A percentile compares a stretch with the other conserved stretches of the same genome.
phyloP scores from a whole-genome alignment of 2,113 vertebrate species.

The Corvus cornix region DNA sequence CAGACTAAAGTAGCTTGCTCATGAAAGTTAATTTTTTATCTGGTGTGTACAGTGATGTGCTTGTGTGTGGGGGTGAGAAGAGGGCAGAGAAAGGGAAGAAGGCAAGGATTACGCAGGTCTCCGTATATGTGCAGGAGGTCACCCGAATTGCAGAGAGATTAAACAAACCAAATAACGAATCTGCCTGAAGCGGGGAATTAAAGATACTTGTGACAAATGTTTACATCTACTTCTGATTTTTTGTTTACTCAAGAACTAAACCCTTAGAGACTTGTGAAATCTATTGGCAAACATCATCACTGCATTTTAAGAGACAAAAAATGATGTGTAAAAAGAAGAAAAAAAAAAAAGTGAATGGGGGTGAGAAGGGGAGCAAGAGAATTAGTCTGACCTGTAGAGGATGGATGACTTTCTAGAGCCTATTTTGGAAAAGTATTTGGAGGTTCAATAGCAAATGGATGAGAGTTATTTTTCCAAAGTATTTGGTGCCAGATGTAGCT shows the following conservation, averaged over 20 bases:
- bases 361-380: rapidly evolving
- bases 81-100: neutral
- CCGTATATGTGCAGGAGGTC: neutral
- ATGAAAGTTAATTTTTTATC: neutral
- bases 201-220: neutral
- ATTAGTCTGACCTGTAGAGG: neutral
- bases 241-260: neutral
- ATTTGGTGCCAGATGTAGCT: neutral
- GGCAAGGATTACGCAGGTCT: neutral
- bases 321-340: neutral
- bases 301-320: neutral
- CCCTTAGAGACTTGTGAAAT: neutral
- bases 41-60: neutral
- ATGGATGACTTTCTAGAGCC: neutral
- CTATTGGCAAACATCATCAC: neutral
- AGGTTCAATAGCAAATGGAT: neutral
- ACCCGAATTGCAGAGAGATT: neutral
- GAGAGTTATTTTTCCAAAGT: neutral
- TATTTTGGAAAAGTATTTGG: neutral
- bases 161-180: neutral
- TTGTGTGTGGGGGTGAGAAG: neutral
- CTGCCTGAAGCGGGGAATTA: neutral
- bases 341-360: no score
- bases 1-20: neutral
- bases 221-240: neutral